phyloP scores from a whole-genome alignment of 2,113 vertebrate genomes.

The Neomonachus schauinslandi region DNA sequence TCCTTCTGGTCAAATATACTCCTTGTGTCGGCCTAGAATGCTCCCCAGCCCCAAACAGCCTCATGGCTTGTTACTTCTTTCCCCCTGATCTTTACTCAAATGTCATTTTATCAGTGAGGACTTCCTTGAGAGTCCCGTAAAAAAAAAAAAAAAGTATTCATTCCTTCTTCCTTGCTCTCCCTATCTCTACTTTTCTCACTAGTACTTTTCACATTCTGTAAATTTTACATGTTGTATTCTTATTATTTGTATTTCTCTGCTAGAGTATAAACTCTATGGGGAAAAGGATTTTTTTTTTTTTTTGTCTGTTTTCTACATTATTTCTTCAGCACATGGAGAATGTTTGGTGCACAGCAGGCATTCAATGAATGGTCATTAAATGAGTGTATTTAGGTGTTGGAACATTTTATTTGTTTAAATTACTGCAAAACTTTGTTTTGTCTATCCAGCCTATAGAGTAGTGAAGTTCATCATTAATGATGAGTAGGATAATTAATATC shows the following conservation, averaged over 20 bases:
- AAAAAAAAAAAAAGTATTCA: not conserved
- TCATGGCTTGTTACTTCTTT: not conserved
- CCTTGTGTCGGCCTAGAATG: not conserved
- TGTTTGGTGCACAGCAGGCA: not conserved
- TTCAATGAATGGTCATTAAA: not conserved
- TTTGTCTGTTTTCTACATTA: not conserved
- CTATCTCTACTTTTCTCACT: not conserved
- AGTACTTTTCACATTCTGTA: not conserved
- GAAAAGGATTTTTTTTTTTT: not conserved
- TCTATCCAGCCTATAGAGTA: not conserved
- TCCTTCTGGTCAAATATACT: not conserved
- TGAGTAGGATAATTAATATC: not conserved
- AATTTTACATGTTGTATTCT: not conserved
- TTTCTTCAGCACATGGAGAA: not conserved
- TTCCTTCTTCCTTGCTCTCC: not conserved
- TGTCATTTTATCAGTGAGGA: not conserved
- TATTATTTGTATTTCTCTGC: not conserved
- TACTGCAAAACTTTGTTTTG: not conserved
- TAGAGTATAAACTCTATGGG: not conserved
- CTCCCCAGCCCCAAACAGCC: not conserved
- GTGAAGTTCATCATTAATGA: not conserved
- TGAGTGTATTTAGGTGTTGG: not conserved
- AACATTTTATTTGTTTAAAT: constrained; percentile 3
- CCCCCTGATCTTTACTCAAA: not conserved
- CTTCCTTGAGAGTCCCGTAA: not conserved